These are phyloP conservation scores for Lucilia cuprina DNA, from an alignment of 1,140 invertebrate genomes.

Conservation along the genomic window DNA sequence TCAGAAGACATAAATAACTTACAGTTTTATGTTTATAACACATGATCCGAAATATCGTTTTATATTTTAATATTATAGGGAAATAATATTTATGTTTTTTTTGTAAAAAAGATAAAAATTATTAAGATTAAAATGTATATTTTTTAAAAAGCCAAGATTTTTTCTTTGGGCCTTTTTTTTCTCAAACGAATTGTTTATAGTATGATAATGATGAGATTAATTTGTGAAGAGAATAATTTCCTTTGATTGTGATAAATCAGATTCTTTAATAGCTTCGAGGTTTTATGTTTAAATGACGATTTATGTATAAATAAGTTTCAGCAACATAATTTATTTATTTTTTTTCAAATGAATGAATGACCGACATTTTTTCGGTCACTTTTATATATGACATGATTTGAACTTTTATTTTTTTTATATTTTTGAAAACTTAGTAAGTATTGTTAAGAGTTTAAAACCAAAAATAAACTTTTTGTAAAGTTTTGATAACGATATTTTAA, in stretches of 20 bases:
- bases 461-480: no score
- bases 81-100: background rate
- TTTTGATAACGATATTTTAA: no score
- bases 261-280: no score
- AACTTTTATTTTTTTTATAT: background rate
- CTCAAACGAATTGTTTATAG: background rate
- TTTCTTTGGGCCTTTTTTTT: background rate
- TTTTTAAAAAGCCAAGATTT: no score
- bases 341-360: no score
- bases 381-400: background rate
- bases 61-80: background rate
- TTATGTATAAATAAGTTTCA: no score
- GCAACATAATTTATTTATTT: no score
- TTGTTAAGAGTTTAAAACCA: no score
- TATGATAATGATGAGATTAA: no score
- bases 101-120: background rate
- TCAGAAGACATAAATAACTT: background rate
- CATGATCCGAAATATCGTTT: background rate
- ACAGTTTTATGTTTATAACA: constrained; percentile 4
- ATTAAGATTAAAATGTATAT: background rate
- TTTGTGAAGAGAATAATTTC: no score
- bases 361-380: background rate
- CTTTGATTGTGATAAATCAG: no score
- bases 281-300: no score
- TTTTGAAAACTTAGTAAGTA: background rate